Conservation (phyloP, 1,140 invertebrate genomes). For the Muscidifurax raptorellus region DNA sequence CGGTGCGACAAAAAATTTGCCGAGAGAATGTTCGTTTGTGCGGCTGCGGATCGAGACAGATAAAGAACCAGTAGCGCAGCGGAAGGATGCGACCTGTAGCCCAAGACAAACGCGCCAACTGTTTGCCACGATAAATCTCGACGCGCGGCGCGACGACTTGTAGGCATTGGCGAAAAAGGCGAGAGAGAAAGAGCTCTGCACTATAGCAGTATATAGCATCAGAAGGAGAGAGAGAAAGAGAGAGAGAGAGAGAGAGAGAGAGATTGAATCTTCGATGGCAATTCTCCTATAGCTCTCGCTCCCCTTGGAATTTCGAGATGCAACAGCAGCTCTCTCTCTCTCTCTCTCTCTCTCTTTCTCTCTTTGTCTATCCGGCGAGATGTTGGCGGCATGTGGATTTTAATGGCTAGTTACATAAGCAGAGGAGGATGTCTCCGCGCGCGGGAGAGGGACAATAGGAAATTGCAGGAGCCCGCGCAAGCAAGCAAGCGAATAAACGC, state of each 20-base stretch:
- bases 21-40: slow-evolving; percentile 47
- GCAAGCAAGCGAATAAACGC: slow-evolving; percentile 14
- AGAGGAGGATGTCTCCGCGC: slow-evolving; percentile 17
- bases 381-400: slow-evolving; percentile 32
- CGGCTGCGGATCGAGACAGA: slow-evolving; percentile 43
- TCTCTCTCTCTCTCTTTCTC: too few species aligned
- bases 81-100: slow-evolving; percentile 48
- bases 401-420: slow-evolving; percentile 52
- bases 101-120: slow-evolving; percentile 51
- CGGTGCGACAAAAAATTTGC: slow-evolving; percentile 38
- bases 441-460: slow-evolving; percentile 38
- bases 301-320: slow-evolving; percentile 24
- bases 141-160: slow-evolving; percentile 18
- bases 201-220: too few species aligned
- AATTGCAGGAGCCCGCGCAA: slow-evolving; percentile 12
- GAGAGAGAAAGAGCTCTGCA: slow-evolving; percentile 5
- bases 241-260: slow-evolving; percentile 28
- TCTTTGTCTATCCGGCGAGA: slow-evolving; percentile 17
- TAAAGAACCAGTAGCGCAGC: slow-evolving; percentile 25
- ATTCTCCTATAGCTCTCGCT: slow-evolving; percentile 11
- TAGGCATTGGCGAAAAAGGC: slow-evolving; percentile 19
- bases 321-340: not conserved
- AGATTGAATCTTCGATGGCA: slow-evolving; percentile 50
- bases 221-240: slow-evolving; percentile 17
- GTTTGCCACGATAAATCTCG: slow-evolving; percentile 51